These are phyloP conservation scores for Clarias batrachus DNA, from an alignment of 2,113 vertebrate species.

Conservation along the genomic window DNA sequence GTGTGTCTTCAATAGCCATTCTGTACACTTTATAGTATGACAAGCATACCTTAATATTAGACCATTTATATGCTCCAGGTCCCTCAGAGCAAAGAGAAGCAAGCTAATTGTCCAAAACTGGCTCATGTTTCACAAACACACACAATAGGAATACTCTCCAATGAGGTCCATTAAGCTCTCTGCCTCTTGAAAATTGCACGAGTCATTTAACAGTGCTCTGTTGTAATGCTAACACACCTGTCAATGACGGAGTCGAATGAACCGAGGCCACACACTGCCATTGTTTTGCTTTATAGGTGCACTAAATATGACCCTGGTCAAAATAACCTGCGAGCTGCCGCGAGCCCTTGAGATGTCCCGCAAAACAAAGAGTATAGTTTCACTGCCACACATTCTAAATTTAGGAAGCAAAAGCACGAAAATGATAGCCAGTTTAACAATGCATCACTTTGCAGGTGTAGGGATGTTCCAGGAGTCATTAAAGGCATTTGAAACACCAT, in stretches of 20 bases:
- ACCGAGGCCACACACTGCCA: constrained; percentile 68
- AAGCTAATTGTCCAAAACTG: constrained; percentile 19
- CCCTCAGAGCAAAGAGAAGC: constrained; percentile 3
- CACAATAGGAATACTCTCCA: constrained; percentile 27
- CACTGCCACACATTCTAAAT: constrained; percentile 21
- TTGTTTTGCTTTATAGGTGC: constrained; percentile 44
- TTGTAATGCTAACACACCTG: constrained; percentile 63
- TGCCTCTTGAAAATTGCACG: constrained; percentile 83
- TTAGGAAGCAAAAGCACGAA: constrained; percentile 22
- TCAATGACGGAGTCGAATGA: constrained; percentile 69
- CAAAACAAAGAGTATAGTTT: constrained; percentile 24
- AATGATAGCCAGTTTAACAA: constrained; percentile 11
- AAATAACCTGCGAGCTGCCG: constrained; percentile 27
- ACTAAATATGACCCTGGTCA: constrained; percentile 49
- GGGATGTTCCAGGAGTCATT: not conserved
- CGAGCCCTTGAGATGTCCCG: constrained; percentile 25
- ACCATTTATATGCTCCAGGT: constrained; percentile 16
- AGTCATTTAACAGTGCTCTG: constrained; percentile 75
- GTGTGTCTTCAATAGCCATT: not conserved
- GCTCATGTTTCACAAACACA: constrained; percentile 44
- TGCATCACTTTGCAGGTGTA: not conserved
- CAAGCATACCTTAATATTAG: constrained; percentile 1
- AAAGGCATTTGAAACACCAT: not conserved
- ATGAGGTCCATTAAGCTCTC: constrained; percentile 18
- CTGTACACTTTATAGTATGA: not conserved